Percentiles rank a stretch among this genome's conserved stretches.
phyloP scores from a whole-genome alignment of 2,113 vertebrate species.

The Emydocephalus ijimae region DNA sequence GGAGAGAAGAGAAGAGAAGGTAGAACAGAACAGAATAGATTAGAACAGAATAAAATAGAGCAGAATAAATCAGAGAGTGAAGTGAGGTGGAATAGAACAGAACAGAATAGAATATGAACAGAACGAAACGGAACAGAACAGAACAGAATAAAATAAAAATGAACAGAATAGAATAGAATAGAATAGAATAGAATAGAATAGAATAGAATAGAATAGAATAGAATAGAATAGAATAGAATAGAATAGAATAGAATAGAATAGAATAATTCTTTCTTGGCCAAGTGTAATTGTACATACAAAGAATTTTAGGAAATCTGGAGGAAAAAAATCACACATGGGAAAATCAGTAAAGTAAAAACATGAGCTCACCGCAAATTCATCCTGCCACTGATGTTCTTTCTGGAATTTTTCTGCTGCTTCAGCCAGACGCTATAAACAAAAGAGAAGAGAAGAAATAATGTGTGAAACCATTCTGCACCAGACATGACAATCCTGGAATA shows the following conservation, averaged over 20 bases:
- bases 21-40: no score
- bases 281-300: neutral
- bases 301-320: neutral
- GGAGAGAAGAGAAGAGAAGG: no score
- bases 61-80: no score
- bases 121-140: no score
- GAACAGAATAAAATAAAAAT: no score
- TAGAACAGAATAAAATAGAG: no score
- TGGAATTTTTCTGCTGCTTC: conserved; percentile 90
- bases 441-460: conserved; percentile 42
- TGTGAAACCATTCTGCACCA: neutral
- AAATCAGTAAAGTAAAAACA: neutral
- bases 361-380: conserved; percentile 86
- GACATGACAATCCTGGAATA: neutral
- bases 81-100: no score
- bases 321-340: accelerated
- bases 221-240: no score
- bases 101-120: no score
- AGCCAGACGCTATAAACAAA: conserved; percentile 83
- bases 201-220: no score
- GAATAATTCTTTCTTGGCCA: neutral
- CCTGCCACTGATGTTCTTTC: conserved; percentile 86
- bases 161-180: no score
- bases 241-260: neutral
- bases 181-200: no score